A percentile compares a stretch with the other conserved stretches of the same genome.
phyloP scores from a whole-genome alignment of 64 coral and sea anemone genomes.

The Exaiptasia diaphana region DNA sequence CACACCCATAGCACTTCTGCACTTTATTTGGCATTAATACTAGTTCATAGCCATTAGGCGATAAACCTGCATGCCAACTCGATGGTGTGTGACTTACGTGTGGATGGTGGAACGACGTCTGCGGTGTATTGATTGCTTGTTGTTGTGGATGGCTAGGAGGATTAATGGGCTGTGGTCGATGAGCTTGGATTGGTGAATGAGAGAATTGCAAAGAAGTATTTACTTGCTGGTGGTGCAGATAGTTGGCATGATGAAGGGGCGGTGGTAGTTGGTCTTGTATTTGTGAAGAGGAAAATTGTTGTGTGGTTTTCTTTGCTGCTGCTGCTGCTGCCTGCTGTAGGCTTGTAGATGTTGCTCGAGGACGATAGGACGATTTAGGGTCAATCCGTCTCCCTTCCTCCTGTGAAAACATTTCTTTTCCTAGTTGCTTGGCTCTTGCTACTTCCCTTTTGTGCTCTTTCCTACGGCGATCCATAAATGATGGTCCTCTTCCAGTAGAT shows the following conservation, averaged over 20 bases:
- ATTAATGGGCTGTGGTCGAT: too few species aligned
- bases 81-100: background rate
- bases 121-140: background rate
- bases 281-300: too few species aligned
- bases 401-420: slow-evolving; percentile 7
- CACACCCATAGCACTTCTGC: slow-evolving; percentile 38
- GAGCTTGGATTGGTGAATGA: too few species aligned
- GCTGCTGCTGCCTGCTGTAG: background rate
- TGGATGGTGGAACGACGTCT: background rate
- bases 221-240: background rate
- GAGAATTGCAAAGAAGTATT: too few species aligned
- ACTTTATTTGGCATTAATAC: background rate
- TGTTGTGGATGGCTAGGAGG: background rate
- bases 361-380: slow-evolving; percentile 10
- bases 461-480: background rate
- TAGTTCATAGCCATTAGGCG: slow-evolving; percentile 12
- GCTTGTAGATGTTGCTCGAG: background rate
- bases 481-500: background rate
- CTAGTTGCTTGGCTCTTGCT: background rate
- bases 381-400: background rate
- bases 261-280: background rate
- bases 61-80: slow-evolving; percentile 15
- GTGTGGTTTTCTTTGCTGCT: background rate
- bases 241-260: background rate
- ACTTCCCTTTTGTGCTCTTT: slow-evolving; percentile 5